Conservation (phyloP, 2,888 invertebrate species). For the Ochropleura plecta region DNA sequence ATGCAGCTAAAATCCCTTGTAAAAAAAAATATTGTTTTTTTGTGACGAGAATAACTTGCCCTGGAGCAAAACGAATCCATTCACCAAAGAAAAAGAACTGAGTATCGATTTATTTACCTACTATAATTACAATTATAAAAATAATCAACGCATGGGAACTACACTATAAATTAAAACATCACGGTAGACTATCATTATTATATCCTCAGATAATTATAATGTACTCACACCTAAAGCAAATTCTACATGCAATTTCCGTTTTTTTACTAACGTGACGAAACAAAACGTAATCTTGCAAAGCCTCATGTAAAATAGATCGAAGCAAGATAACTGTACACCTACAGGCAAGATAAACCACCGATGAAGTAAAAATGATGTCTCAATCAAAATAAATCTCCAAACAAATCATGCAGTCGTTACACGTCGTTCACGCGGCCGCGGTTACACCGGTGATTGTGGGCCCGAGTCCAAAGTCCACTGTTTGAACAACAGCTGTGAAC, state of each 20-base stretch:
- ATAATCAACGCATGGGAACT: background rate
- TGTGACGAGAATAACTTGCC: background rate
- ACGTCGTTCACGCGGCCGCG: conserved; percentile 74
- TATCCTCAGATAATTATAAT: background rate
- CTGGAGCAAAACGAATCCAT: background rate
- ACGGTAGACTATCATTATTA: background rate
- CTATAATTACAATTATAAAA: background rate
- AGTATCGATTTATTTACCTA: no score
- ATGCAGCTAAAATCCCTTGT: background rate
- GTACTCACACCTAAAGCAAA: background rate
- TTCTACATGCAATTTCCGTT: conserved; percentile 9
- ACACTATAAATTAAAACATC: background rate
- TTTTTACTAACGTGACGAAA: conserved; percentile 26
- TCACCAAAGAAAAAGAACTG: background rate
- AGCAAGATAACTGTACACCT: conserved; percentile 18
- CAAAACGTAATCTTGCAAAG: conserved; percentile 13
- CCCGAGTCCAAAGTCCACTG: conserved; percentile 87
- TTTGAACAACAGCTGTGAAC: conserved; percentile 84
- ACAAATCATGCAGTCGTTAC: conserved; percentile 71
- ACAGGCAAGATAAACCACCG: conserved; percentile 31
- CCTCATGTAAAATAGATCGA: conserved; percentile 22
- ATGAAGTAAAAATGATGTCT: conserved; percentile 59
- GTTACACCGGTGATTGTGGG: conserved; percentile 85
- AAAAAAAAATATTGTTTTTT: background rate
- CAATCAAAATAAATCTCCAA: conserved; percentile 68